phyloP scores from a whole-genome alignment of 2,888 invertebrate species.

The Dryococelus australis region DNA sequence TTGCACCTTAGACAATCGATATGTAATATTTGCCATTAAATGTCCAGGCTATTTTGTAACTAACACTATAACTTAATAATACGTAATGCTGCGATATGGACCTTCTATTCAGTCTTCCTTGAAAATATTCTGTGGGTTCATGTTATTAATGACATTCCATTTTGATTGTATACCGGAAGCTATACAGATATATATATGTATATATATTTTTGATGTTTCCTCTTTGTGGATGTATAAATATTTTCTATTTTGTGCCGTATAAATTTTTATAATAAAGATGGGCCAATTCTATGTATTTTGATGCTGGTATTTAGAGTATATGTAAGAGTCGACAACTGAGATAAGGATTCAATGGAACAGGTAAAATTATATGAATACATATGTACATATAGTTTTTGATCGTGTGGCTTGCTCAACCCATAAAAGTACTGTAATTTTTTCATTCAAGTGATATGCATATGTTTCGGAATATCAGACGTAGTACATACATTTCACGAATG shows the following conservation, averaged over 20 bases:
- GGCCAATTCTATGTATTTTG: neutral
- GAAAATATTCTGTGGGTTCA: neutral
- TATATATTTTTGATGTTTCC: slow-evolving; percentile 5
- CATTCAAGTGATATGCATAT: too few species aligned
- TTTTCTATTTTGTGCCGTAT: neutral
- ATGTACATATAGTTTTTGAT: too few species aligned
- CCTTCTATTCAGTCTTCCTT: slow-evolving; percentile 3
- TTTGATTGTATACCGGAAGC: neutral
- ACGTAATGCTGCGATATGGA: neutral
- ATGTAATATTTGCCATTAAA: neutral
- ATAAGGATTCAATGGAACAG: too few species aligned
- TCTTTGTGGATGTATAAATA: neutral
- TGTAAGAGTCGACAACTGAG: too few species aligned
- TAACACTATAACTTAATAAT: neutral
- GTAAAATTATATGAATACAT: too few species aligned
- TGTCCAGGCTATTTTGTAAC: neutral
- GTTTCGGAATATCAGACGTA: too few species aligned
- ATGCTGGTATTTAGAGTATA: too few species aligned
- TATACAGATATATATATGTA: neutral
- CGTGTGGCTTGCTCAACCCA: too few species aligned
- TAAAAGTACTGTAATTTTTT: too few species aligned
- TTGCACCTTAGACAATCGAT: slow-evolving; percentile 1
- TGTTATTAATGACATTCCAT: neutral
- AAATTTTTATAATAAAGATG: neutral
- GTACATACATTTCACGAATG: too few species aligned